Evolutionary conservation across 2,113 vertebrate genomes (phyloP).

Genomic region (Dunckerocampus dactyliophorus): DNA sequence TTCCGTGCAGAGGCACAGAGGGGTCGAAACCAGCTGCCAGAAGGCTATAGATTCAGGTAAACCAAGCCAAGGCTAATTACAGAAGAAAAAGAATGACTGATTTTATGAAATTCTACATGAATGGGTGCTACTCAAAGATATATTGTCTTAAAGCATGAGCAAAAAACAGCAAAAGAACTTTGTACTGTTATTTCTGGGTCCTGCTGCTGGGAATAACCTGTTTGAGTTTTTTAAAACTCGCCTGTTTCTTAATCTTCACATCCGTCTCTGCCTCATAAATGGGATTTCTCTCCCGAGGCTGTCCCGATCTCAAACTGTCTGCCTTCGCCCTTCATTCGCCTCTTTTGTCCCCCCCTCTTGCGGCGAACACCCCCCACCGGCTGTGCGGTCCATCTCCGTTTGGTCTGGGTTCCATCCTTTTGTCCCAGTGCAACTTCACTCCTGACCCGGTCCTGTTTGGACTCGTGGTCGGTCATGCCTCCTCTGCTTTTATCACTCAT

Average conservation of each 20-base stretch:
- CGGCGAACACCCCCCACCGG: not conserved
- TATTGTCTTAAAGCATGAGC: too few relatives aligned
- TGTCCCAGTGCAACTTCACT: constrained; percentile 29
- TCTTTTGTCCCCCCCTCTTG: not conserved
- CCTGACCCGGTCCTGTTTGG: constrained; percentile 24
- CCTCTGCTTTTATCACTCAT: constrained; percentile 20
- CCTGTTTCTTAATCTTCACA: constrained; percentile 38
- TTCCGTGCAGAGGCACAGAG: too few relatives aligned
- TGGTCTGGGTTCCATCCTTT: constrained; percentile 7
- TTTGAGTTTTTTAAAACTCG: constrained; percentile 33
- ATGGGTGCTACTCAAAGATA: too few relatives aligned
- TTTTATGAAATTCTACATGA: too few relatives aligned
- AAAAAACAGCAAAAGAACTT: too few relatives aligned
- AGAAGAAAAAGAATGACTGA: too few relatives aligned
- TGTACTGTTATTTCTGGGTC: too few relatives aligned
- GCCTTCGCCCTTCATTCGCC: constrained; percentile 17
- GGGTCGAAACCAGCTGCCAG: too few relatives aligned
- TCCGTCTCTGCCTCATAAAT: constrained; percentile 21
- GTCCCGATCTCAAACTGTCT: constrained; percentile 26
- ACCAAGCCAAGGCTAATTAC: too few relatives aligned
- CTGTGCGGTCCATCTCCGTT: not conserved
- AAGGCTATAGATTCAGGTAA: too few relatives aligned
- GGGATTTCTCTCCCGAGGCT: constrained; percentile 31
- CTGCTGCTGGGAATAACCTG: constrained; percentile 28
- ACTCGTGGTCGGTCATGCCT: constrained; percentile 44